These are phyloP conservation scores for Anguilla obscura DNA, from an alignment of 2,797 vertebrate genomes.

Conservation along the genomic window DNA sequence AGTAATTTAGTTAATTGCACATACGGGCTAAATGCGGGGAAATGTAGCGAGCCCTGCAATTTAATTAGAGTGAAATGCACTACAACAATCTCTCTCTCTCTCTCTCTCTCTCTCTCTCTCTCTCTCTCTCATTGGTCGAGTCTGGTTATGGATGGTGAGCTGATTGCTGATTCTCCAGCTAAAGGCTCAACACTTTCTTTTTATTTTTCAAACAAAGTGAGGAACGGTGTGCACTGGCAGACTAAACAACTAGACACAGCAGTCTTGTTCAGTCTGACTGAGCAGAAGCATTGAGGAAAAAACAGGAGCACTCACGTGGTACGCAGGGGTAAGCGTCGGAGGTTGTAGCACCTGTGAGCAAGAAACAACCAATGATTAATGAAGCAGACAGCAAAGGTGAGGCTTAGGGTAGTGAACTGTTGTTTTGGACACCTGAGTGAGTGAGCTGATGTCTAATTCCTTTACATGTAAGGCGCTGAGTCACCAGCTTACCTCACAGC, in stretches of 20 bases:
- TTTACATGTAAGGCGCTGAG: background rate
- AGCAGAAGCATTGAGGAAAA: background rate
- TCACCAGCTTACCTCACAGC: background rate
- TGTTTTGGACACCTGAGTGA: background rate
- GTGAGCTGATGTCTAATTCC: background rate
- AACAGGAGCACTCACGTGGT: background rate
- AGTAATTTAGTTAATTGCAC: conserved; percentile 15
- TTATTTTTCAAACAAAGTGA: background rate
- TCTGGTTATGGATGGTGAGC: background rate
- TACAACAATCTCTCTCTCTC: conserved; percentile 1
- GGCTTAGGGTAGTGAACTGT: background rate
- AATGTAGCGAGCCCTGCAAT: conserved; percentile 13
- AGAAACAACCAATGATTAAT: background rate
- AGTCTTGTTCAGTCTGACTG: background rate
- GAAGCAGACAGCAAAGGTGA: background rate
- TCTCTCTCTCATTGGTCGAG: background rate
- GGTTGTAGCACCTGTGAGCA: background rate
- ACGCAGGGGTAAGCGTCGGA: background rate
- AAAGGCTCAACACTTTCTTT: background rate
- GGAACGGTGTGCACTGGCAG: background rate
- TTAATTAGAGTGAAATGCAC: conserved; percentile 6
- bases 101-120: background rate
- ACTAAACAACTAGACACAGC: background rate
- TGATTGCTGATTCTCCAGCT: background rate
- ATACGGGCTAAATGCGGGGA: background rate